Base-by-base conservation (phyloP, 2,113 vertebrate genomes). In the Poeciliopsis retropinna region DNA sequence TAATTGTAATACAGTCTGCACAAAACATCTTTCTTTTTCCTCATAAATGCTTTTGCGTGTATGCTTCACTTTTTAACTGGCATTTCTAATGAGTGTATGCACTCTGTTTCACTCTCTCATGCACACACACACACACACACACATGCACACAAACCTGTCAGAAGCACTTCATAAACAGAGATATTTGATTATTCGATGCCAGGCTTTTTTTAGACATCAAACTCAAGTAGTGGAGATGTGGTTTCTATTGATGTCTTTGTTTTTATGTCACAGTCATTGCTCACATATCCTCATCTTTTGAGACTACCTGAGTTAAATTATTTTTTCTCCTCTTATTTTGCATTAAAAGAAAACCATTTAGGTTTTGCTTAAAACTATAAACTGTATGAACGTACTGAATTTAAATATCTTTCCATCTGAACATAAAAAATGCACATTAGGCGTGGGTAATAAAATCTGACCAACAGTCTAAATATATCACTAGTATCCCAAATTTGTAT, bases 121-220 rank as follows among this genome's bases (percentile, higher is more conserved):
- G 30, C 74, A 3, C 67, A 31, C 73, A 31, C 74, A 77, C 70
- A 76, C 76, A 86, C 34, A 29, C 72, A 31, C 74, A 3, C 67
- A 31, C 73, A 41, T 72, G 76, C 72, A 78, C 76, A 82, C 76
- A 73, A 83, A 90, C 88, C 88, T 89, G 89, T 92, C 92, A 91
- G 75, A 79, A 75, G 25, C 12, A 41, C 79, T 89, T 88, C 85
- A 86, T 88, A 87, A 81, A 85, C 79, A 77, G 65, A 86, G 67
- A 82, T 83, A 82, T 89, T 82, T 86, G 86, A 88, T 82, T 91
- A 86, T 91, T 91, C 88, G 85, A 81, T 84, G 67, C 73, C 62
- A 84, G 66, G 81, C 89, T 92, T 86, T 92, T 92, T 92, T 91
- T 92, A 92, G 85, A 93, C 90, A 92, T 92, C 92, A 91, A 92